These are phyloP conservation scores for Archilochus colubris DNA, from an alignment of 2,113 vertebrate genomes.

Conservation along the genomic window DNA sequence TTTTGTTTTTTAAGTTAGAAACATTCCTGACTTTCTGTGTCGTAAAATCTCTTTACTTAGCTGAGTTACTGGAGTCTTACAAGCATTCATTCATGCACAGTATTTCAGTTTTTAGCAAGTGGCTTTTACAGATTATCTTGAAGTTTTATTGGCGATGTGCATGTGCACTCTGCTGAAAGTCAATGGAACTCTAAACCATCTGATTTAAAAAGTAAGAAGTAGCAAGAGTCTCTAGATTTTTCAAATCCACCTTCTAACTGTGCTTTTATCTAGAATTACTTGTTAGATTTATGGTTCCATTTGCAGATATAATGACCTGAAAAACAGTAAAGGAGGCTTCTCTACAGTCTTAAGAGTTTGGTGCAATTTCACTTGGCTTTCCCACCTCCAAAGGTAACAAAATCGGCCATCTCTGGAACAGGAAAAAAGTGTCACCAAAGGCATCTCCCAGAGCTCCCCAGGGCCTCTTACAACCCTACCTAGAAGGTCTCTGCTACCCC, in stretches of 20 bases:
- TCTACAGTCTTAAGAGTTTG: too few relatives aligned
- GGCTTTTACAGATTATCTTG: slow-evolving; percentile 28
- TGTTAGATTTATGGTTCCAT: neutral
- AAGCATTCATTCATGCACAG: neutral
- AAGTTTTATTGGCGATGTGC: neutral
- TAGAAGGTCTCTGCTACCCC: neutral
- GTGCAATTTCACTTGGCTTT: neutral
- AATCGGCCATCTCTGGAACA: neutral
- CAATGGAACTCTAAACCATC: neutral
- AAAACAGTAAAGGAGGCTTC: neutral
- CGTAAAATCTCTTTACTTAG: slow-evolving; percentile 10
- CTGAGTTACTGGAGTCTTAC: neutral
- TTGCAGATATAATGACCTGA: neutral
- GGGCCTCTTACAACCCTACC: neutral
- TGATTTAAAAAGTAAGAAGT: slow-evolving; percentile 4
- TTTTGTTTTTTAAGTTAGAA: neutral
- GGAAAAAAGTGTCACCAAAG: neutral
- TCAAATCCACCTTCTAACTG: slow-evolving; percentile 20
- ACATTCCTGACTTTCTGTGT: neutral
- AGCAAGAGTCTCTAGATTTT: neutral
- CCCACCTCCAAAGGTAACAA: neutral
- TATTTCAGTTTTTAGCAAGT: neutral
- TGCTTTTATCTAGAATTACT: neutral
- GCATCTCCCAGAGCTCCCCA: neutral
- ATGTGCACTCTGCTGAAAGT: neutral